Percentiles rank a stretch among this genome's conserved stretches.
These are phyloP conservation scores for Tympanoctomys barrerae DNA, from an alignment of 2,797 vertebrate species.

Conservation along the genomic window DNA sequence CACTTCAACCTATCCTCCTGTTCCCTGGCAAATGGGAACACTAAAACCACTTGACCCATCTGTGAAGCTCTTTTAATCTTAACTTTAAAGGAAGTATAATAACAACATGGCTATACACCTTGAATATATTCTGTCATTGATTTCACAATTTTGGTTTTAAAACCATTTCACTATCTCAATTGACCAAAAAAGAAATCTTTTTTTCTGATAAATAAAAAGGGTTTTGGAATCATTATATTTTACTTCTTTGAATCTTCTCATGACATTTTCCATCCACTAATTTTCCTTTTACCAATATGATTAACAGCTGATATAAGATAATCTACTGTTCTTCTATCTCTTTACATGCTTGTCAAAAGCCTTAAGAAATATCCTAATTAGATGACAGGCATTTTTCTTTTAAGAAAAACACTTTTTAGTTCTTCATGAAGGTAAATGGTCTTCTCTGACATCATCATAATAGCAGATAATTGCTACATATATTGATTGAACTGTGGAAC, in stretches of 20 bases:
- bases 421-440: slow-evolving; percentile 63
- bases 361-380: slow-evolving; percentile 64
- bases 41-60: not conserved
- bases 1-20: not conserved
- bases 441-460: slow-evolving; percentile 69
- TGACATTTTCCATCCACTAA: slow-evolving; percentile 53
- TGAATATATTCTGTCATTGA: not conserved
- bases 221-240: not conserved
- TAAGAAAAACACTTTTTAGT: slow-evolving; percentile 49
- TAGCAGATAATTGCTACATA: slow-evolving; percentile 63
- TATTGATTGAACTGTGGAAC: slow-evolving; percentile 48
- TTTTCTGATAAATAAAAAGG: not conserved
- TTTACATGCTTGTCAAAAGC: slow-evolving; percentile 70
- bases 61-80: not conserved
- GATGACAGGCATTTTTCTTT: slow-evolving; percentile 60
- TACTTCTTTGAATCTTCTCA: not conserved
- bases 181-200: not conserved
- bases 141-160: not conserved
- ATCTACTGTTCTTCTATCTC: slow-evolving; percentile 50
- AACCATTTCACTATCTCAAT: not conserved
- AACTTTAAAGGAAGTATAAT: not conserved
- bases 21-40: not conserved
- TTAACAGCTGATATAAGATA: slow-evolving; percentile 31
- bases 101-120: not conserved
- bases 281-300: slow-evolving; percentile 64